Percentiles rank a stretch among this genome's conserved stretches.
phyloP scores from a whole-genome alignment of 2,888 invertebrate genomes.

The Brachypalpus laphriformis region DNA sequence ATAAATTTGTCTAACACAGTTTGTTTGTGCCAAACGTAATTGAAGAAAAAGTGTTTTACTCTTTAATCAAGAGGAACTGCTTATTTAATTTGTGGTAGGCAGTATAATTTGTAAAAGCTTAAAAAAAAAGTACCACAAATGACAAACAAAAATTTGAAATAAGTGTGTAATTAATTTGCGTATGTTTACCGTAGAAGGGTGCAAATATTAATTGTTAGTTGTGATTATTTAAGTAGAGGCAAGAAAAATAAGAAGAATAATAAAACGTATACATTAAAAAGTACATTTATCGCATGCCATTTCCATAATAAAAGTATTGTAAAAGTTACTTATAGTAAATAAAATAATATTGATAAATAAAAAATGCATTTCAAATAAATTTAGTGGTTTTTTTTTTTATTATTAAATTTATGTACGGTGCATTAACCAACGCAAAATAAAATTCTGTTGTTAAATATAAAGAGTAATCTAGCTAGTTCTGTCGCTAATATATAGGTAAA shows the following conservation, averaged over 20 bases:
- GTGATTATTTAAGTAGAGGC: constrained; percentile 71
- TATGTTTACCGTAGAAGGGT: constrained; percentile 57
- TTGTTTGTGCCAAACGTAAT: constrained; percentile 50
- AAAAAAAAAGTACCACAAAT: constrained; percentile 30
- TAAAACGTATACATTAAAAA: constrained; percentile 65
- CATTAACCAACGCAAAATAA: no score
- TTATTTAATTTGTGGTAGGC: constrained; percentile 27
- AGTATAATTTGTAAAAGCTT: constrained; percentile 32
- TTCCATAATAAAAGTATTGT: constrained; percentile 68
- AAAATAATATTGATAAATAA: constrained; percentile 64
- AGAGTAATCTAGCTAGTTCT: no score
- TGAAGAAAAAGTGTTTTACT: constrained; percentile 5
- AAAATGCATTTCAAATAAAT: constrained; percentile 3
- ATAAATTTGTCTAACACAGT: constrained; percentile 13
- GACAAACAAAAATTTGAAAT: constrained; percentile 32
- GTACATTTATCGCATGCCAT: constrained; percentile 71
- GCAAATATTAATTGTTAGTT: constrained; percentile 72
- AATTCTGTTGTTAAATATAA: no score
- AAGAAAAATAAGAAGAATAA: constrained; percentile 39
- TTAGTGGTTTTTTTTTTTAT: neutral
- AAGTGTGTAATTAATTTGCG: constrained; percentile 69
- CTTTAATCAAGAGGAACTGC: neutral
- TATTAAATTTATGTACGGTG: no score
- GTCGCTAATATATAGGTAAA: no score
- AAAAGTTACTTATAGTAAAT: constrained; percentile 73